Percentiles rank a stretch among this genome's conserved stretches.
Evolutionary conservation across 2,797 vertebrate species (phyloP).

Genomic region (Pangasius sanitwongsei): DNA sequence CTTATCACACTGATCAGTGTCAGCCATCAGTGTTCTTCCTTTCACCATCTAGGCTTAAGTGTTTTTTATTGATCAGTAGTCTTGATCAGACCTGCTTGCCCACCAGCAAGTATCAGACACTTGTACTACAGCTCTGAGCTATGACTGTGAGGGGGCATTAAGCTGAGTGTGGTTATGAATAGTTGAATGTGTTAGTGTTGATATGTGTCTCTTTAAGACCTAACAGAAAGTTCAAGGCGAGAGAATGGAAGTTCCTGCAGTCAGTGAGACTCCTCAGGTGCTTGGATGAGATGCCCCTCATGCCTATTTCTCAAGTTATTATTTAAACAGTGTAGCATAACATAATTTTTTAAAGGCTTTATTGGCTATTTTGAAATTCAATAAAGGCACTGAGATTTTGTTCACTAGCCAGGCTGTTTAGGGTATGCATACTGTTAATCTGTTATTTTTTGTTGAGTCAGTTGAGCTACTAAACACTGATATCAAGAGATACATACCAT

Average conservation of each 20-base stretch:
- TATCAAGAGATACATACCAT: background rate
- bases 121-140: background rate
- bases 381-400: background rate
- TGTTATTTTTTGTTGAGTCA: background rate
- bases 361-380: background rate
- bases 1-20: background rate
- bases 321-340: background rate
- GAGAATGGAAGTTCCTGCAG: constrained; percentile 41
- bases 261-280: constrained; percentile 9
- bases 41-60: constrained; percentile 14
- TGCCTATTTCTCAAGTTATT: background rate
- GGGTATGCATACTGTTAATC: background rate
- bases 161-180: constrained; percentile 57
- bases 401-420: background rate
- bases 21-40: constrained; percentile 6
- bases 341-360: background rate
- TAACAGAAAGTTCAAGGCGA: constrained; percentile 45
- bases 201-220: constrained; percentile 45
- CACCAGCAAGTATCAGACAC: constrained; percentile 22
- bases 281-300: background rate
- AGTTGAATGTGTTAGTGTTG: constrained; percentile 50
- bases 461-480: background rate
- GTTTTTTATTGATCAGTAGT: constrained; percentile 38
- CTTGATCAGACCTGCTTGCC: constrained; percentile 14
- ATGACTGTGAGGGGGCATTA: constrained; percentile 48